Conservation (phyloP, 2,888 invertebrate species). For the Philereme vetulata region DNA sequence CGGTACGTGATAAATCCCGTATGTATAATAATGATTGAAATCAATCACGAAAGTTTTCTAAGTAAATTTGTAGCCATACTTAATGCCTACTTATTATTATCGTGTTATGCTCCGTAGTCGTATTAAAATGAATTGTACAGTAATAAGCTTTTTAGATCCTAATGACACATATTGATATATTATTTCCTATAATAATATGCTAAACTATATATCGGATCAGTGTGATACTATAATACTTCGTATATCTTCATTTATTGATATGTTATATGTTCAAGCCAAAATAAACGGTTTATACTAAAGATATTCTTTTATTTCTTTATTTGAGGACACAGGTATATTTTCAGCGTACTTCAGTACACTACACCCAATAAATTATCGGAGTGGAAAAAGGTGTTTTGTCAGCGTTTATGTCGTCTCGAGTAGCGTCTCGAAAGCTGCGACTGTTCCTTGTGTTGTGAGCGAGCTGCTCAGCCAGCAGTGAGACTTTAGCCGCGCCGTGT, state of each 20-base stretch:
- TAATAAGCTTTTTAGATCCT: too few relatives aligned
- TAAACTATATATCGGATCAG: slow-evolving; percentile 70
- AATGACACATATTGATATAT: slow-evolving; percentile 29
- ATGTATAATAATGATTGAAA: too few relatives aligned
- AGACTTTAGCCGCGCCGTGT: slow-evolving; percentile 53
- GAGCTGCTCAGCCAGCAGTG: slow-evolving; percentile 50
- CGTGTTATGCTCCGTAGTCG: background rate
- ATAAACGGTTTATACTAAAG: slow-evolving; percentile 54
- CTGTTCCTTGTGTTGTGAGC: too few relatives aligned
- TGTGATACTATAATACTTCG: slow-evolving; percentile 72
- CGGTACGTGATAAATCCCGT: too few relatives aligned
- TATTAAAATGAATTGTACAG: too few relatives aligned
- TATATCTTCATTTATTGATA: slow-evolving; percentile 48
- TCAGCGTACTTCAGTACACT: slow-evolving; percentile 1
- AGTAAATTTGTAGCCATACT: too few relatives aligned
- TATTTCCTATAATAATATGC: slow-evolving; percentile 31
- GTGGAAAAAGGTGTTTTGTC: slow-evolving; percentile 40
- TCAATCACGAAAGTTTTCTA: too few relatives aligned
- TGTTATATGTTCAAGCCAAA: slow-evolving; percentile 62
- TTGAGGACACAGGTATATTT: slow-evolving; percentile 20
- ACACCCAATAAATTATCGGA: slow-evolving; percentile 14
- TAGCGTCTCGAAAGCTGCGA: slow-evolving; percentile 20
- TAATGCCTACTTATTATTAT: background rate
- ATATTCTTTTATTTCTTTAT: slow-evolving; percentile 22
- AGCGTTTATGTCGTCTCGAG: slow-evolving; percentile 43